Percentiles rank a stretch among this genome's conserved stretches.
Conservation (phyloP, 2,888 invertebrate species). For the Eudemis profundana region DNA sequence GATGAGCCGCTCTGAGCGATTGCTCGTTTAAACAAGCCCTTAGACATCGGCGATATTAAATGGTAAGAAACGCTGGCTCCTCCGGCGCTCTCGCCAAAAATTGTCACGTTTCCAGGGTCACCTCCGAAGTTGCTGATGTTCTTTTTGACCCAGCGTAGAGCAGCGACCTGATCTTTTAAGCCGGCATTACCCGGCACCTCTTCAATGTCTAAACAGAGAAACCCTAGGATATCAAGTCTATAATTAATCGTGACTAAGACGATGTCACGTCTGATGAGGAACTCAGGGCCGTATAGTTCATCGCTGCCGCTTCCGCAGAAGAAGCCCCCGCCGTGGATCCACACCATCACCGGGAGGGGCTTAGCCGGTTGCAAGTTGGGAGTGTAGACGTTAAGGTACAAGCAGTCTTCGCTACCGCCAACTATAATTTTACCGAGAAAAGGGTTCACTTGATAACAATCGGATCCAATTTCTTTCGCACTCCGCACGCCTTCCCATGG, state of each 20-base stretch:
- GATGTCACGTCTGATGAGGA: conserved; percentile 47
- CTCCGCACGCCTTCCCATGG: conserved; percentile 50
- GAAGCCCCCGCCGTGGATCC: conserved; percentile 47
- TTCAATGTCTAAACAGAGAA: conserved; percentile 47
- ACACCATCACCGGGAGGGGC: conserved; percentile 44
- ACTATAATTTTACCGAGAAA: neutral
- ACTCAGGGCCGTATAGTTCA: conserved; percentile 47
- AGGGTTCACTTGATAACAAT: conserved; percentile 49
- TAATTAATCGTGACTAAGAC: conserved; percentile 50
- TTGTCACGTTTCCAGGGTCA: conserved; percentile 49
- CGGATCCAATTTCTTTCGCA: conserved; percentile 48
- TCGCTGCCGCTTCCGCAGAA: conserved; percentile 48
- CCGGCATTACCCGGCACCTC: conserved; percentile 52
- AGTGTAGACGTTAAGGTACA: conserved; percentile 51
- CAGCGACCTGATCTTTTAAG: conserved; percentile 51
- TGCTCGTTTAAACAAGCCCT: conserved; percentile 56
- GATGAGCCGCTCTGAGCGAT: conserved; percentile 89
- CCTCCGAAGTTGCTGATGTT: conserved; percentile 51
- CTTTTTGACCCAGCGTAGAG: conserved; percentile 49
- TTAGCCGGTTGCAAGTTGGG: conserved; percentile 43
- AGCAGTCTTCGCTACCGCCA: conserved; percentile 48
- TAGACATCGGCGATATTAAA: conserved; percentile 49
- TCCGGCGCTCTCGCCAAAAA: conserved; percentile 53
- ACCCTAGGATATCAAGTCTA: conserved; percentile 49
- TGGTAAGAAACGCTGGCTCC: conserved; percentile 47